Evolutionary conservation across 1,140 invertebrate species (phyloP).

Genomic region (Prorops nasuta): DNA sequence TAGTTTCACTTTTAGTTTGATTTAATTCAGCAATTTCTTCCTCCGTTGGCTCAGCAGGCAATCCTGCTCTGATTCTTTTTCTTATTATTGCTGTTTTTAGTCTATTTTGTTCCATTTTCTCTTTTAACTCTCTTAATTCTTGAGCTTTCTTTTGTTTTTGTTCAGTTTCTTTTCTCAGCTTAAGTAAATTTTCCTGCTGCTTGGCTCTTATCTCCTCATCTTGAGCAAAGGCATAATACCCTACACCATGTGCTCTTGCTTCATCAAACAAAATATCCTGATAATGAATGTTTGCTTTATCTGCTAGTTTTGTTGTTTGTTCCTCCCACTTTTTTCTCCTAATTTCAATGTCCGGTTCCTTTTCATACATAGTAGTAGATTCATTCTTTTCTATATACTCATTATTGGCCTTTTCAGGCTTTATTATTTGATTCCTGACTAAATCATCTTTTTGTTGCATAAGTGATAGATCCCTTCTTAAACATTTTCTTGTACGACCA

Average conservation of each 20-base stretch:
- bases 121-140: constrained; percentile 63
- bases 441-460: constrained; percentile 70
- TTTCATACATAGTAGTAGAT: constrained; percentile 8
- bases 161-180: constrained; percentile 70
- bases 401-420: constrained; percentile 12
- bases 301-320: constrained; percentile 59
- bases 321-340: constrained; percentile 64
- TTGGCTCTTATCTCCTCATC: constrained; percentile 73
- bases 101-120: constrained; percentile 70
- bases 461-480: constrained; percentile 72
- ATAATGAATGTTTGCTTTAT: constrained; percentile 78
- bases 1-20: too few relatives aligned
- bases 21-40: constrained; percentile 53
- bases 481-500: constrained; percentile 80
- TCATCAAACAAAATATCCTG: constrained; percentile 87
- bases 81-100: constrained; percentile 76
- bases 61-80: constrained; percentile 71
- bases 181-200: constrained; percentile 74
- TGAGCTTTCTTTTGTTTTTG: constrained; percentile 66
- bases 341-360: constrained; percentile 51
- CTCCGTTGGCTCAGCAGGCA: constrained; percentile 63
- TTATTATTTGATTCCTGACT: constrained; percentile 46
- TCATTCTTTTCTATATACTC: constrained; percentile 11
- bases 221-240: constrained; percentile 84
- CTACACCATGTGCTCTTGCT: constrained; percentile 83